Evolutionary conservation across 2,797 vertebrate species (phyloP).

Genomic region (Phoeniculus purpureus): DNA sequence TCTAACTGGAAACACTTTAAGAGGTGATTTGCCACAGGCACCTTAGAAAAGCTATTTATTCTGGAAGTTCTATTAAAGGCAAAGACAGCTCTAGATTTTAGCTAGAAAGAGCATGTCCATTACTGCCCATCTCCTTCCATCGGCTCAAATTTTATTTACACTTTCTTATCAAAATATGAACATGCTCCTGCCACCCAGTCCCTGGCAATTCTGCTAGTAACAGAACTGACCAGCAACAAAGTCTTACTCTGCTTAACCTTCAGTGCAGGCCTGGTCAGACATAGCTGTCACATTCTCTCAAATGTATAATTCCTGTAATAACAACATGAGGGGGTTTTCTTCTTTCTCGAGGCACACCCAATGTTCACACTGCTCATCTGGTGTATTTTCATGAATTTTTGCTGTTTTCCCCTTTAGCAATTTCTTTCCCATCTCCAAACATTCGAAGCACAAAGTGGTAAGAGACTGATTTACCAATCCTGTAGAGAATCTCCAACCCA

Average conservation of each 20-base stretch:
- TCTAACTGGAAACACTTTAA: neutral
- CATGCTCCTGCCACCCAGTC: neutral
- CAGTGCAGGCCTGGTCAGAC: neutral
- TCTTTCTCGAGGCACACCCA: neutral
- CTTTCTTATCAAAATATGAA: neutral
- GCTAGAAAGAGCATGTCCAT: conserved; percentile 1
- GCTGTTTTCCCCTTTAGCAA: neutral
- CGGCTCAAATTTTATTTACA: neutral
- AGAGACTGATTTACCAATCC: neutral
- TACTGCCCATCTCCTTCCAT: neutral
- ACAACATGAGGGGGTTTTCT: neutral
- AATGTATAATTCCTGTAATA: neutral
- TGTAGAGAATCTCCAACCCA: neutral
- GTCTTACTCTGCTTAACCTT: neutral
- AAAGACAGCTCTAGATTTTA: neutral
- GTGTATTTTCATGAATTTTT: neutral
- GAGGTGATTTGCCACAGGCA: neutral
- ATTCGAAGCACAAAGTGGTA: neutral
- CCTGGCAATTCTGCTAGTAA: conserved; percentile 9
- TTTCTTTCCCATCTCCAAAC: neutral
- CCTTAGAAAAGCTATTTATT: neutral
- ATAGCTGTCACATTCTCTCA: neutral
- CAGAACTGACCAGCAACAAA: neutral
- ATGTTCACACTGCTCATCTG: neutral
- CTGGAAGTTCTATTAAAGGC: conserved; percentile 14